Evolutionary conservation across 2,797 vertebrate species (phyloP).

Genomic region (Onychomys torridus): DNA sequence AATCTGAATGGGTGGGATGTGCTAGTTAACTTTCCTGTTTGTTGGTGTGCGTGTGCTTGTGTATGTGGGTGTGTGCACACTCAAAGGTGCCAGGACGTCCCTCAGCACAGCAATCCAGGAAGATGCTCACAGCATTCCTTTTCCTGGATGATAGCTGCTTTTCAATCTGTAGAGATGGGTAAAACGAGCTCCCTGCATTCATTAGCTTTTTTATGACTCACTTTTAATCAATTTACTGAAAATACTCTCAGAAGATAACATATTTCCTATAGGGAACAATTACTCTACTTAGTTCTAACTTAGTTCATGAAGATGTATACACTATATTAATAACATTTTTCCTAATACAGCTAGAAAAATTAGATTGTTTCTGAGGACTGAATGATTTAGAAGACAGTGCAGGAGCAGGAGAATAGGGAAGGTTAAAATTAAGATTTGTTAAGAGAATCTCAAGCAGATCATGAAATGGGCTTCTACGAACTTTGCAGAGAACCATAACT

Average conservation of each 20-base stretch:
- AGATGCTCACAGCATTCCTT: not conserved
- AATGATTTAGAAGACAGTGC: constrained; percentile 28
- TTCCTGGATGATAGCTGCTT: not conserved
- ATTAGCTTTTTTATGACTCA: not conserved
- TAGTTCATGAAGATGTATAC: constrained; percentile 10
- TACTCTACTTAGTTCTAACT: constrained; percentile 45
- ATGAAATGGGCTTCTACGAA: not conserved
- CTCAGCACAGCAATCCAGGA: not conserved
- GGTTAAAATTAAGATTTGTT: constrained; percentile 55
- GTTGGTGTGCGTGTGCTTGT: not conserved
- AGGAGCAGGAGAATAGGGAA: not conserved
- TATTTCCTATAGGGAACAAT: not conserved
- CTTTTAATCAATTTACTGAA: constrained; percentile 33
- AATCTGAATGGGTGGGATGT: not conserved
- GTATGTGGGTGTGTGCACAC: accelerated
- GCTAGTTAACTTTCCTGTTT: not conserved
- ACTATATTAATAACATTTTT: constrained; percentile 9
- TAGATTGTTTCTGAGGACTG: constrained; percentile 38
- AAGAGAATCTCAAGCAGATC: constrained; percentile 7
- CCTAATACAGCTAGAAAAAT: constrained; percentile 50
- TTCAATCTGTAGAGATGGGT: not conserved
- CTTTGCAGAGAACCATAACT: not conserved
- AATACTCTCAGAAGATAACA: not conserved
- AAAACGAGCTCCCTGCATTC: not conserved
- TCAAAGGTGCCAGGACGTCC: not conserved